Evolutionary conservation across 2,113 vertebrate genomes (phyloP), one percentile per base, ranked within the genome.

Genomic region (Laticauda laticaudata): DNA sequence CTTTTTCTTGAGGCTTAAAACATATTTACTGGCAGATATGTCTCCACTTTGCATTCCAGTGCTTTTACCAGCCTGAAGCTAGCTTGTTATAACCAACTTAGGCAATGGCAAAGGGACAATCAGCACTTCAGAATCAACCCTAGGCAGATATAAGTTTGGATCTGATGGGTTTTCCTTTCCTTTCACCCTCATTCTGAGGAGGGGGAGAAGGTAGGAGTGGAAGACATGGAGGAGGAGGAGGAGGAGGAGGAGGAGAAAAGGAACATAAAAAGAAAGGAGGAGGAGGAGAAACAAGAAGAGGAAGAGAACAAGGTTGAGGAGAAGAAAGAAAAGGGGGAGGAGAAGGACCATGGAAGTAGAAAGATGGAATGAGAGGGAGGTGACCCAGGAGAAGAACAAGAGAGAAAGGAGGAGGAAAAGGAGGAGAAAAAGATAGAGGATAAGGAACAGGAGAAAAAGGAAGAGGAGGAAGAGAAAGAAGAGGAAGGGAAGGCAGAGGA

Each of bases 21-120:
- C 86, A 94, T 96, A 92, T 97, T 97, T 96, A 96, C 94, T 97
- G 95, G 94, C 94, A 95, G 96, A 59, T 93, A 87, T 86, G 95
- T 64, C 97, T 95, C 94, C 96, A 92, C 96, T 97, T 94, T 97
- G 94, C 96, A 97, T 91, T 97, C 91, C 95, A 75, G 94, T 97
- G 94, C 92, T 94, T 97, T 94, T 95, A 96, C 91, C 94, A 96
- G 97, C 97, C 97, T 12, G 94, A 87, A 98, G 97, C 95, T 95
- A 98, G 90, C 96, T 98, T 97, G 95, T 97, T 98, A 97, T 97
- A 98, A 97, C 96, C 97, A 97, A 97, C 97, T 97, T 97, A 98
- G 96, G 97, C 94, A 92, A 96, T 97, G 95, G 96, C 96, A 91
- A 97, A 96, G 96, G 97, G 97, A 97, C 96, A 97, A 94, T 97